These are phyloP conservation scores for Paramacrobiotus metropolitanus DNA, from an alignment of 1,140 invertebrate species.

Conservation along the genomic window DNA sequence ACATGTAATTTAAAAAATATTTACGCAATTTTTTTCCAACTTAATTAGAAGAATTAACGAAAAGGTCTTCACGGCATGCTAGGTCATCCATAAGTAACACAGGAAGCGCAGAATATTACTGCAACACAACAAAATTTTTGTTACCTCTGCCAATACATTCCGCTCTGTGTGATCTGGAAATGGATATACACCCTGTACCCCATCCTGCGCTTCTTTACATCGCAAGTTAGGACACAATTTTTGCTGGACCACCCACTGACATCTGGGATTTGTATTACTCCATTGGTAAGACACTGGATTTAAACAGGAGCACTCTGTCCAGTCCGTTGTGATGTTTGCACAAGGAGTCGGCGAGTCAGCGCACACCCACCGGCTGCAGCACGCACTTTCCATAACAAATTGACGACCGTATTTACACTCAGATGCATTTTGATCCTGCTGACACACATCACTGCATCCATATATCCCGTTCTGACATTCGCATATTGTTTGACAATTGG, in stretches of 20 bases:
- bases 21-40: too few species aligned
- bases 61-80: too few species aligned
- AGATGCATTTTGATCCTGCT: not conserved
- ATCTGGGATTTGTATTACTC: not conserved
- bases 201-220: not conserved
- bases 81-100: too few species aligned
- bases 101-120: not conserved
- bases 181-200: not conserved
- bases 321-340: not conserved
- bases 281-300: not conserved
- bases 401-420: not conserved
- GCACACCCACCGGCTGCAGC: slow-evolving; percentile 3
- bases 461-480: not conserved
- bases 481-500: not conserved
- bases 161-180: not conserved
- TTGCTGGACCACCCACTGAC: not conserved
- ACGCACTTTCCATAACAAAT: not conserved
- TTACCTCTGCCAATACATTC: not conserved
- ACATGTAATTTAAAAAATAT: too few species aligned
- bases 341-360: not conserved
- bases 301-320: not conserved
- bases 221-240: not conserved
- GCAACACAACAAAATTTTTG: not conserved
- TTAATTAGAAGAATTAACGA: too few species aligned
- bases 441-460: not conserved